Base-by-base conservation (phyloP, 2,888 invertebrate genomes). In the Hesperia comma region DNA sequence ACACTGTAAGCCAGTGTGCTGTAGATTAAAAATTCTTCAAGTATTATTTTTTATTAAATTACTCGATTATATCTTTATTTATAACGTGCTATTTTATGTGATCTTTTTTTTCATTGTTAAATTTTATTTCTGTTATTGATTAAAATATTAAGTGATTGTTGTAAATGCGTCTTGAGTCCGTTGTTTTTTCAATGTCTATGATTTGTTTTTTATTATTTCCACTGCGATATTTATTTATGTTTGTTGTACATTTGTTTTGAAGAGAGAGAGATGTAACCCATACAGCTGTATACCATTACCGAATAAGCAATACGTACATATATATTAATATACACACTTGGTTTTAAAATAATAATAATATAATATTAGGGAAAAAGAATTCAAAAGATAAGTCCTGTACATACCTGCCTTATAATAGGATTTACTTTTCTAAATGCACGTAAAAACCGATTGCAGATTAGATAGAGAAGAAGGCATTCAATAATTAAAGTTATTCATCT, bases 151-250 rank as follows among this genome's bases (percentile, higher is more conserved):
- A 46, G 17, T 46, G 46, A 10, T 49, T 19, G 19, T 49, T 49
- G 49, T 49, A 19, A 19, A 49, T 19, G 4, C 6, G 12, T 12
- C 12, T 49, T 19, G 12, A 2, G 17, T 53, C 53, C 6, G 53
- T 53, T 53, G 6, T 53, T 53, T 32, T 26, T 53, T 32, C 53
- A 53, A n/a, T 53, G 53, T 53, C 53, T 53, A 53, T 32, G 12
- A 32, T 32, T 53, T 32, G 26, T 26, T 53, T 53, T 26, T 26
- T 26, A 26, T 26, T 53, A 26, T 51, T 53, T 53, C 26, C 14
- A 53, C 3, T 26, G 5, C 2, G 10, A 4, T 26, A 32, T 12
- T 49, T 10, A 19, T 19, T 53, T 53, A n/a, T 53, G 53, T 53
- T 53, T 53, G 32, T 51, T 14, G 6, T 21, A 51, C 4, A 12